Conservation (phyloP, 1,140 invertebrate genomes). For the Brachionus rubens region DNA sequence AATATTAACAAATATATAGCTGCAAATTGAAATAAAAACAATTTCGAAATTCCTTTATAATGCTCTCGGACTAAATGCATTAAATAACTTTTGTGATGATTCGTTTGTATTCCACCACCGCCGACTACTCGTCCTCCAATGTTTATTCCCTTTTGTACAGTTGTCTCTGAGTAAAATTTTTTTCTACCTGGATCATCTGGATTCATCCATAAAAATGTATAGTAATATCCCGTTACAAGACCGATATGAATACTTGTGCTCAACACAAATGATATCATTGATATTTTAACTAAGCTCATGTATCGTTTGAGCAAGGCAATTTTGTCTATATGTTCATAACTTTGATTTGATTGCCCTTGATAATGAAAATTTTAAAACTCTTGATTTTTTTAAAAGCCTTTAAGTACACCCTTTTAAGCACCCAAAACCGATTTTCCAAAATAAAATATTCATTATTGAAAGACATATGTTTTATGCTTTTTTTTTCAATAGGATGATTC, state of each 20-base stretch:
- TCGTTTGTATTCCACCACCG: slow-evolving; percentile 37
- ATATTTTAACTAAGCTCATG: slow-evolving; percentile 8
- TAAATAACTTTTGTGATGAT: slow-evolving; percentile 46
- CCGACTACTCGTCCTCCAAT: slow-evolving; percentile 32
- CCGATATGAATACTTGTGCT: slow-evolving; percentile 38
- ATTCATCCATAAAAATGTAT: slow-evolving; percentile 24
- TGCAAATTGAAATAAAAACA: slow-evolving; percentile 34
- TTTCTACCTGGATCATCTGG: slow-evolving; percentile 39
- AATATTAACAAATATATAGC: slow-evolving; percentile 33
- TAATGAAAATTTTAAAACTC: too few relatives aligned
- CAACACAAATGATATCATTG: slow-evolving; percentile 36
- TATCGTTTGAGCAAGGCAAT: slow-evolving; percentile 32
- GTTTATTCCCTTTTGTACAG: not conserved
- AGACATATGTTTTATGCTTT: too few relatives aligned
- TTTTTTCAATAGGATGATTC: too few relatives aligned
- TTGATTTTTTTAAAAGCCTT: too few relatives aligned
- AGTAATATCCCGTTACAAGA: slow-evolving; percentile 18
- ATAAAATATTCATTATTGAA: too few relatives aligned
- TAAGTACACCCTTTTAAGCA: too few relatives aligned
- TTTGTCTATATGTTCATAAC: slow-evolving; percentile 15
- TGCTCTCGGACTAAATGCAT: slow-evolving; percentile 37
- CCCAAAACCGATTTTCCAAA: too few relatives aligned
- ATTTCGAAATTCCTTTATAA: slow-evolving; percentile 16
- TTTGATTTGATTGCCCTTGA: too few relatives aligned
- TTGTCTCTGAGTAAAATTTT: slow-evolving; percentile 36